These are phyloP conservation scores for Scaptodrosophila latifasciaeformis DNA, from an alignment of 2,888 invertebrate genomes.

Conservation along the genomic window DNA sequence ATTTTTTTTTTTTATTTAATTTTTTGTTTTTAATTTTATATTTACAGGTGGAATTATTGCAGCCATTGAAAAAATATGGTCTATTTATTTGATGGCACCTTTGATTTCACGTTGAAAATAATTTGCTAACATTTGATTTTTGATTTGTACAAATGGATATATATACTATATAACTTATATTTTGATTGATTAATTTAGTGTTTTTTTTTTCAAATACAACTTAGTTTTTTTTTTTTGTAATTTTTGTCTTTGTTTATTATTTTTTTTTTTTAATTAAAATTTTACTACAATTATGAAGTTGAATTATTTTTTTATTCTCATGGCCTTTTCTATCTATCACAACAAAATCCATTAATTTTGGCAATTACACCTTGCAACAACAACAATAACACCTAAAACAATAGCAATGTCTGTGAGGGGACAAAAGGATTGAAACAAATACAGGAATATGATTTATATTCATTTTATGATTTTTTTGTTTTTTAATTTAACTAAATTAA, in stretches of 20 bases:
- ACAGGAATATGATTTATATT: too few relatives aligned
- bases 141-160: slow-evolving; percentile 26
- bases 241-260: slow-evolving; percentile 34
- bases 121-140: slow-evolving; percentile 48
- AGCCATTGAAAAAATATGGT: slow-evolving; percentile 23
- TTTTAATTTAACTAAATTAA: too few relatives aligned
- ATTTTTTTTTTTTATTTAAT: not conserved
- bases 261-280: not conserved
- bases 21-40: slow-evolving; percentile 34
- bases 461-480: too few relatives aligned
- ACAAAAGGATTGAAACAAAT: too few relatives aligned
- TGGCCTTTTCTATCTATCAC: slow-evolving; percentile 47
- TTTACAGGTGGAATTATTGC: too few relatives aligned
- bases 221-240: slow-evolving; percentile 23
- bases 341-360: slow-evolving; percentile 71
- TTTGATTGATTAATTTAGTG: too few relatives aligned
- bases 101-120: slow-evolving; percentile 31
- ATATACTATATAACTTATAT: not conserved
- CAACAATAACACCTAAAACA: slow-evolving; percentile 24
- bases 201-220: slow-evolving; percentile 13
- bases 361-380: slow-evolving; percentile 43
- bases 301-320: slow-evolving; percentile 2
- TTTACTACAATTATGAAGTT: slow-evolving; percentile 1
- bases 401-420: slow-evolving; percentile 1
- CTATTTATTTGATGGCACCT: slow-evolving; percentile 22